Evolutionary conservation across 2,888 invertebrate genomes (phyloP), one percentile per base, ranked within the genome.

Genomic region (Saturnia pavonia): DNA sequence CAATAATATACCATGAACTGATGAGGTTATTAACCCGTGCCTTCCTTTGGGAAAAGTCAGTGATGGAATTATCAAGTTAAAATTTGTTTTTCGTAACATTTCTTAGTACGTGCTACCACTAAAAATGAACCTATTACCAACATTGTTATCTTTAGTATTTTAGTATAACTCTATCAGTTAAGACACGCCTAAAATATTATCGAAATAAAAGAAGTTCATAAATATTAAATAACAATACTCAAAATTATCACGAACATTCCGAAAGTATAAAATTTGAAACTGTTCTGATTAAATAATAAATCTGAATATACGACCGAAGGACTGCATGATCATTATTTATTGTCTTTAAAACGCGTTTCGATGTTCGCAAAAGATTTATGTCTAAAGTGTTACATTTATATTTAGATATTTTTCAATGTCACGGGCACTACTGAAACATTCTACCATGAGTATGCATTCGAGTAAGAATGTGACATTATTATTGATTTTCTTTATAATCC

Each of bases 331-430:
- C 69, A 71, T 76, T 74, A 77, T 80, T 78, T 77, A 80, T 75
- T 75, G 72, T 77, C 70, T 71, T 65, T 43, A 48, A 68, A 72
- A 71, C 70, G 72, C 69, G 73, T 74, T 74, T 71, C 74, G 69
- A 70, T 67, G 73, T 70, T 66, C 67, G 45, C 40, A 65, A 34
- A 66, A 72, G 68, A 73, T 75, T 71, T 76, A 74, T 66, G 42
- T 40, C 40, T 40, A 57, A 63, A 71, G 65, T 69, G 70, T 67
- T 71, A 69, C 71, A 74, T 76, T 78, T n/a, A 25, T 63, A 65
- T 78, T 78, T 75, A 74, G 70, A 72, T 57, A 72, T 75, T 72
- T 73, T 73, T 76, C 77, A 80, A 76, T 79, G 78, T 78, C 78
- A 77, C 72, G 76, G 75, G 60, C 70, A 68, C 43, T 72, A 27